Conservation (phyloP, 1,140 invertebrate species). For the Lucilia cuprina region DNA sequence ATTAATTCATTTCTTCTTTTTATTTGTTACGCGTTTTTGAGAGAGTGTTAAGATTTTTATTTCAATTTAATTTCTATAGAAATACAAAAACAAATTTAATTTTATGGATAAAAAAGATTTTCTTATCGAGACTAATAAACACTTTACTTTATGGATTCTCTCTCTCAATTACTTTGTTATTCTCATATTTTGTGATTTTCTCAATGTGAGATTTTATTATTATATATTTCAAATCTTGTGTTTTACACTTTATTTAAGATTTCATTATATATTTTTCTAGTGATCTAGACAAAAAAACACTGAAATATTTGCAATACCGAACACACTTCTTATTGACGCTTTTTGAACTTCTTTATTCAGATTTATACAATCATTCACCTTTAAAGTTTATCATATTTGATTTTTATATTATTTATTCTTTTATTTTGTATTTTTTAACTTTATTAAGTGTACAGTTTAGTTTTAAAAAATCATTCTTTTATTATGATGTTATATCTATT, state of each 20-base stretch:
- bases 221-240: not conserved
- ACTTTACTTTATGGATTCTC: not conserved
- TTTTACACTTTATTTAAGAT: not conserved
- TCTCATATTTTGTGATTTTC: not conserved
- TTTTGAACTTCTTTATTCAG: not conserved
- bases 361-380: not conserved
- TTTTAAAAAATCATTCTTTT: not conserved
- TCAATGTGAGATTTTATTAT: not conserved
- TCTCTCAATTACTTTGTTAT: not conserved
- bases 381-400: not conserved
- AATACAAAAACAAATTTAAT: not conserved
- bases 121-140: not conserved
- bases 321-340: constrained; percentile 28
- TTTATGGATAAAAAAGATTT: not conserved
- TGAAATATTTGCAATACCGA: not conserved
- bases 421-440: not conserved
- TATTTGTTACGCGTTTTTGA: not conserved
- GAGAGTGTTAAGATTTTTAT: not conserved
- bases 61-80: not conserved
- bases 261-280: not conserved
- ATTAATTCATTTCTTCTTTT: not conserved
- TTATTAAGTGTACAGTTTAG: not conserved
- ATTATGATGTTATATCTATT: too few species aligned
- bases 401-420: not conserved
- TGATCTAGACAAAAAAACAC: not conserved